These are phyloP conservation scores for Stegodyphus mimosarum DNA, from an alignment of 1,140 invertebrate genomes.

Conservation along the genomic window DNA sequence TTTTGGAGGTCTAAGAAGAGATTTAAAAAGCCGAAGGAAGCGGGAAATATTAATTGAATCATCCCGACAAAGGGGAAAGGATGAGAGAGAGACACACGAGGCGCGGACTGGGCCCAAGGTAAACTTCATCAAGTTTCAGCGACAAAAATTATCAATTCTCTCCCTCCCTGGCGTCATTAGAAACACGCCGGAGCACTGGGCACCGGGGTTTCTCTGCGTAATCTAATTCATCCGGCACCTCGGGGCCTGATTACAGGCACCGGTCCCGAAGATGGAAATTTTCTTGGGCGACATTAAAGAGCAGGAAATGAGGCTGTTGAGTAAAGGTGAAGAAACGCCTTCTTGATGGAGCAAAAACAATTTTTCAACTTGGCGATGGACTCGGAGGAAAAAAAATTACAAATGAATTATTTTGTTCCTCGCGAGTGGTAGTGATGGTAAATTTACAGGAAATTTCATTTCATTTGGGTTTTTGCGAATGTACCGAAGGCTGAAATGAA, in stretches of 20 bases:
- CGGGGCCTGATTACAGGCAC: conserved; percentile 39
- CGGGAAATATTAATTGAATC: conserved; percentile 56
- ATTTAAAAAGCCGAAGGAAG: conserved; percentile 47
- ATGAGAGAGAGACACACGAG: not conserved
- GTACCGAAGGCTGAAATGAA: too few species aligned
- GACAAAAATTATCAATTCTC: conserved; percentile 55
- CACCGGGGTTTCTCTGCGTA: not conserved
- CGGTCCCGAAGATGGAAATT: conserved; percentile 27
- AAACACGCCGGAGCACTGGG: not conserved
- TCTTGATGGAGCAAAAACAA: too few species aligned
- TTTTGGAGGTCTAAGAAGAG: conserved; percentile 33
- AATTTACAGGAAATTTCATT: too few species aligned
- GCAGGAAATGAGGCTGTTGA: conserved; percentile 52
- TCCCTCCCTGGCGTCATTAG: conserved; percentile 47
- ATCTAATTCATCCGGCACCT: conserved; percentile 53
- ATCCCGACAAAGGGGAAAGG: not conserved
- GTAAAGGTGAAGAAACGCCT: not conserved
- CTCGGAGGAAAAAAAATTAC: too few species aligned
- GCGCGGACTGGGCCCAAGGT: conserved; percentile 31
- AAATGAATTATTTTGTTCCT: too few species aligned
- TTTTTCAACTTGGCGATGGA: too few species aligned
- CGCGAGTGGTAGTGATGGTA: too few species aligned
- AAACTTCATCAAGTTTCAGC: conserved; percentile 57
- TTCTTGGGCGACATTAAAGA: conserved; percentile 11
- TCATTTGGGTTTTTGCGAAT: too few species aligned